phyloP scores from a whole-genome alignment of 2,113 vertebrate species.

The Gnathochromis pfefferi region DNA sequence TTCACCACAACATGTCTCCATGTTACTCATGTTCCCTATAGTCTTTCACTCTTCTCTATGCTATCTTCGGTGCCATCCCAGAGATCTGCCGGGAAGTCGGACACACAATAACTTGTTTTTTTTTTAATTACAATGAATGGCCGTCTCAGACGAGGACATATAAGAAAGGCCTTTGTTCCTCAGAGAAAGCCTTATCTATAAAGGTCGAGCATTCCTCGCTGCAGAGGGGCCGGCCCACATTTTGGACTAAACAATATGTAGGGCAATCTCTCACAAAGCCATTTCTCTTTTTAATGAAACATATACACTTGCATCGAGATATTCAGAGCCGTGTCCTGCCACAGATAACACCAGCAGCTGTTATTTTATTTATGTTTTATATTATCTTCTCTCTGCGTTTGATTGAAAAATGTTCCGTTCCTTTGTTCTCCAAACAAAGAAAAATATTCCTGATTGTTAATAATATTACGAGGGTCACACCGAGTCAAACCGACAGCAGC shows the following conservation, averaged over 20 bases:
- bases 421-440: neutral
- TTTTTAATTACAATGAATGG: slow-evolving; percentile 45
- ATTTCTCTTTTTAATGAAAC: neutral
- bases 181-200: slow-evolving; percentile 61
- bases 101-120: slow-evolving; percentile 24
- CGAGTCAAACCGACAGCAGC: neutral
- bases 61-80: neutral
- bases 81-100: neutral
- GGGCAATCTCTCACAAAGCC: slow-evolving; percentile 46
- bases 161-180: slow-evolving; percentile 61
- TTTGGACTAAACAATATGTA: slow-evolving; percentile 47
- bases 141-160: slow-evolving; percentile 38
- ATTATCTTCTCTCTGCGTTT: neutral
- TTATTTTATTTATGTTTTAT: neutral
- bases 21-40: neutral
- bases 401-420: neutral
- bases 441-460: neutral
- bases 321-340: neutral
- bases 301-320: neutral
- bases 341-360: neutral
- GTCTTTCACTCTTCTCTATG: neutral
- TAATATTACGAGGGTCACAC: neutral
- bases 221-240: slow-evolving; percentile 40
- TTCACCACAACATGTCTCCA: neutral
- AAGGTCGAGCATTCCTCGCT: slow-evolving; percentile 60